Evolutionary conservation across 2,113 vertebrate genomes (phyloP).

Genomic region (Pachycephala philippinensis): DNA sequence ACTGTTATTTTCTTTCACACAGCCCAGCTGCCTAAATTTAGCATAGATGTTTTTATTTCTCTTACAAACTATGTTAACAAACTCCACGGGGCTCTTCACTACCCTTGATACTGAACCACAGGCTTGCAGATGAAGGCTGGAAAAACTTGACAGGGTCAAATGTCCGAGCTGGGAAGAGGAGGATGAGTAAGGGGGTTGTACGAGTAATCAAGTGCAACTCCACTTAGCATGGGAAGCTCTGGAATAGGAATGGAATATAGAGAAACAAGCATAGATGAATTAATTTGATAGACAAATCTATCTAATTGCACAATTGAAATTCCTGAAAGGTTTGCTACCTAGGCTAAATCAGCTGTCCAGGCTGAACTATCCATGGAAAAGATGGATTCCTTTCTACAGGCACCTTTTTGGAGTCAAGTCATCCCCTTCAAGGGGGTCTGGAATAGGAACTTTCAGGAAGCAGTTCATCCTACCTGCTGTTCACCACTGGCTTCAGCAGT

Average conservation of each 20-base stretch:
- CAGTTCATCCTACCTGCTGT: background rate
- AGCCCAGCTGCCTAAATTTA: constrained; percentile 2
- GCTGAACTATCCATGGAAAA: background rate
- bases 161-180: rapidly evolving
- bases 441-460: background rate
- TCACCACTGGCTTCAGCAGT: background rate
- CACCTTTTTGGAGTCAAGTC: background rate
- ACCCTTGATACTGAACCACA: background rate
- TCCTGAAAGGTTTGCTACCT: background rate
- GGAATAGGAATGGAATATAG: background rate
- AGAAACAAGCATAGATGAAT: rapidly evolving
- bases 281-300: background rate
- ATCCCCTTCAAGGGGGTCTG: background rate
- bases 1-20: background rate
- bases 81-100: background rate
- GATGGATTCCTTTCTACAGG: background rate
- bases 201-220: background rate
- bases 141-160: background rate
- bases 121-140: background rate
- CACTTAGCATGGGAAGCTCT: background rate
- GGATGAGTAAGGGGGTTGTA: background rate
- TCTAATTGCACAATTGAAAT: background rate
- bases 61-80: constrained; percentile 3
- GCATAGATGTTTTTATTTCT: background rate
- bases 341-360: background rate